Evolutionary conservation across 2,113 vertebrate genomes (phyloP).

Genomic region (Fulmarus glacialis): DNA sequence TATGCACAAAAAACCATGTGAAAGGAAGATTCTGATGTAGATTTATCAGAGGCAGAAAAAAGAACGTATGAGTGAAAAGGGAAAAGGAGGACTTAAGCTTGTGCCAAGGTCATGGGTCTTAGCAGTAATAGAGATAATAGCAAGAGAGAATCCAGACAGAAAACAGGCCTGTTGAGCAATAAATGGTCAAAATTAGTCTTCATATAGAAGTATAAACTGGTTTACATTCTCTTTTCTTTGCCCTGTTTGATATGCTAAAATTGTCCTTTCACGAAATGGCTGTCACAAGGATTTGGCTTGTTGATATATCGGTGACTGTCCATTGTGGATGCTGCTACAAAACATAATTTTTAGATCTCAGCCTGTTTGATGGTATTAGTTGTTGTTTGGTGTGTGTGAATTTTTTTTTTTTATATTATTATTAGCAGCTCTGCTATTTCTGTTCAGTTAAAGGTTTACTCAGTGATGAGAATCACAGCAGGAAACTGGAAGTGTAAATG

Average conservation of each 20-base stretch:
- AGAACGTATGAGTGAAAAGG: background rate
- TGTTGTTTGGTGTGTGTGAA: background rate
- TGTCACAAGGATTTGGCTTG: background rate
- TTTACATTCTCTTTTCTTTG: background rate
- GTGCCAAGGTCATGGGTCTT: background rate
- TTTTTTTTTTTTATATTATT: background rate
- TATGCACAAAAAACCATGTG: accelerated
- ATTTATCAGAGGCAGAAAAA: background rate
- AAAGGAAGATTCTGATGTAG: background rate
- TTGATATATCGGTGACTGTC: background rate
- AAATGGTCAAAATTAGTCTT: background rate
- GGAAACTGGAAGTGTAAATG: background rate
- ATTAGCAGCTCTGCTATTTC: background rate
- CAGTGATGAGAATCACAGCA: background rate
- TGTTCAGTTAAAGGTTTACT: background rate
- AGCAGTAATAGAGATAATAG: background rate
- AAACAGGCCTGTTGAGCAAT: background rate
- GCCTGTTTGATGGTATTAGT: background rate
- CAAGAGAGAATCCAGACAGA: background rate
- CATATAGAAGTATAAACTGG: background rate
- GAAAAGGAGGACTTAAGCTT: background rate
- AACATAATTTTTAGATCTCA: background rate
- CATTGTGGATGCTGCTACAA: background rate
- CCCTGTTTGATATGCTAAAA: background rate
- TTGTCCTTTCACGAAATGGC: background rate